These are phyloP conservation scores for Ochropacha duplaris DNA, from an alignment of 2,888 invertebrate species.

Conservation along the genomic window DNA sequence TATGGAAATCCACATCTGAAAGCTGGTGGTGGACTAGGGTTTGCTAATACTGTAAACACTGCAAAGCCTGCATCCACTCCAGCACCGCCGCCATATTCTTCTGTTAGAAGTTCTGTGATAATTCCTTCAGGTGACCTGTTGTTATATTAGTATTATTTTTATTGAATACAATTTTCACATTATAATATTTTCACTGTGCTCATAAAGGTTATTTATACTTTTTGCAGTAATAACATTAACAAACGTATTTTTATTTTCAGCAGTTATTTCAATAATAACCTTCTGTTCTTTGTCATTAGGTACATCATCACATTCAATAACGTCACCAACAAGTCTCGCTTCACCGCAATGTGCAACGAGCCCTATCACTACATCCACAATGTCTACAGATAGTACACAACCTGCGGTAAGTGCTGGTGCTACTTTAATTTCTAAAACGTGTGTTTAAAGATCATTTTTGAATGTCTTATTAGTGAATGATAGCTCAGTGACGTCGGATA, in stretches of 20 bases:
- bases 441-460: not conserved
- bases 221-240: no score
- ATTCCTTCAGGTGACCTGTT: constrained; percentile 64
- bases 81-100: constrained; percentile 90
- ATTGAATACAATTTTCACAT: no score
- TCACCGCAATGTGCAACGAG: constrained; percentile 75
- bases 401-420: constrained; percentile 50
- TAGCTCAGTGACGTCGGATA: no score
- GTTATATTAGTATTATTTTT: not conserved
- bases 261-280: no score
- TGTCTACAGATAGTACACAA: constrained; percentile 73
- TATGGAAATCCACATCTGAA: constrained; percentile 95
- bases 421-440: not conserved
- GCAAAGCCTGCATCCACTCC: constrained; percentile 91
- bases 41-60: constrained; percentile 80
- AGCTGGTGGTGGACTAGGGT: constrained; percentile 83
- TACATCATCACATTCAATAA: constrained; percentile 74
- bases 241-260: no score
- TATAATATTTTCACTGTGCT: no score
- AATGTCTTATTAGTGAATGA: no score
- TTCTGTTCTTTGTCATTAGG: constrained; percentile 41
- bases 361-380: constrained; percentile 74
- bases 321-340: constrained; percentile 72
- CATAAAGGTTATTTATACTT: no score
- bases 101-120: constrained; percentile 73